Evolutionary conservation across 1,140 invertebrate species (phyloP).

Genomic region (Musca vetustissima): DNA sequence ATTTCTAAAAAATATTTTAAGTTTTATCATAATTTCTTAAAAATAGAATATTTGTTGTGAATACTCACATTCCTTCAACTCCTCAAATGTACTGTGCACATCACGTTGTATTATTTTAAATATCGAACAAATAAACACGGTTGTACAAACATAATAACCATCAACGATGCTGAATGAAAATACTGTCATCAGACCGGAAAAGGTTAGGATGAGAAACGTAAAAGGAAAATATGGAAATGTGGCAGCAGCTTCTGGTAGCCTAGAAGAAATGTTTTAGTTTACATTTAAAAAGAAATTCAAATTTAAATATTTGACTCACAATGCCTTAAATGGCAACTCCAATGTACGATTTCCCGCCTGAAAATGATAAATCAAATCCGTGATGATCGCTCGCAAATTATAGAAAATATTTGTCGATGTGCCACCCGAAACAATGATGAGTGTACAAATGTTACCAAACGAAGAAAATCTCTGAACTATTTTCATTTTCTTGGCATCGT

Average conservation of each 20-base stretch:
- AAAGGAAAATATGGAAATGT: conserved; percentile 35
- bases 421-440: conserved; percentile 16
- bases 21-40: no score
- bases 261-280: conserved; percentile 23
- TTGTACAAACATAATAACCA: conserved; percentile 49
- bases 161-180: conserved; percentile 47
- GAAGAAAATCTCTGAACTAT: conserved; percentile 26
- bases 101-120: conserved; percentile 47
- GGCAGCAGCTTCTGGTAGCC: conserved; percentile 37
- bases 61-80: conserved; percentile 39
- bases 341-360: neutral
- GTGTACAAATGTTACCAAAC: conserved; percentile 7
- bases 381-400: conserved; percentile 21
- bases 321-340: conserved; percentile 24
- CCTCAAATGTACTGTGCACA: conserved; percentile 40
- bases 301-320: conserved; percentile 26
- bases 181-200: conserved; percentile 46
- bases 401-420: conserved; percentile 22
- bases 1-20: neutral
- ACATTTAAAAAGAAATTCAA: neutral
- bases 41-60: neutral
- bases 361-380: conserved; percentile 3
- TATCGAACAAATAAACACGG: conserved; percentile 44
- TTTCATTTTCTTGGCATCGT: conserved; percentile 10
- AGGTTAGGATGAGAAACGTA: conserved; percentile 41